Conservation (phyloP, 2,113 vertebrate species). For the Meles meles region DNA sequence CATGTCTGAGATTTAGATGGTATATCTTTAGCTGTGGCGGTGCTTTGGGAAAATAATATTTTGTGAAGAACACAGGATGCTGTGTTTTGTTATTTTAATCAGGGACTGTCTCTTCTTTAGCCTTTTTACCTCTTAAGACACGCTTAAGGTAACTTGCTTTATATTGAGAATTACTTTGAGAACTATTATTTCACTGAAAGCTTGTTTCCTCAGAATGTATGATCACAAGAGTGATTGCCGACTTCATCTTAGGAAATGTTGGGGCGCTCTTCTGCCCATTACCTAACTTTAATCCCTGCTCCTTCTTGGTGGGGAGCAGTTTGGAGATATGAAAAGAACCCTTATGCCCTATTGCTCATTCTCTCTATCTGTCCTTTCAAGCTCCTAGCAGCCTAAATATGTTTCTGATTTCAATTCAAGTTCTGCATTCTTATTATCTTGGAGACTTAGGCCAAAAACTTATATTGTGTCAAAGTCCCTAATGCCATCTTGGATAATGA, state of each 20-base stretch:
- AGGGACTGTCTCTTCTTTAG: not conserved
- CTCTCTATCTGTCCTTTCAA: not conserved
- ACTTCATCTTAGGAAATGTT: not conserved
- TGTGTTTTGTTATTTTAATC: not conserved
- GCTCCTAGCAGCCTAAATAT: not conserved
- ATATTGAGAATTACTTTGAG: not conserved
- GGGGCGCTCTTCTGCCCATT: not conserved
- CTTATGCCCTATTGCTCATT: not conserved
- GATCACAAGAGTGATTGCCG: not conserved
- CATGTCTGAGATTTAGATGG: not conserved
- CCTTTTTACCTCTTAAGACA: not conserved
- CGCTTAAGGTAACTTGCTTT: not conserved
- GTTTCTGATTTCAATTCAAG: not conserved
- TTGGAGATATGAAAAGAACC: not conserved
- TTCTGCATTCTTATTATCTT: not conserved
- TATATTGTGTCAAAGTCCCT: not conserved
- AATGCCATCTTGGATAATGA: not conserved
- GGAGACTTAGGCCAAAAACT: not conserved
- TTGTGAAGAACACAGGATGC: not conserved
- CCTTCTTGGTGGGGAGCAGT: rapidly evolving
- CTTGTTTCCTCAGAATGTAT: not conserved
- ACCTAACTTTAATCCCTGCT: not conserved
- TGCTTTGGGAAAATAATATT: not conserved
- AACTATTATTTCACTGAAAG: not conserved
- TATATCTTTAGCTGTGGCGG: not conserved